These are phyloP conservation scores for Parotia lawesii DNA, from an alignment of 2,113 vertebrate genomes.

Conservation along the genomic window DNA sequence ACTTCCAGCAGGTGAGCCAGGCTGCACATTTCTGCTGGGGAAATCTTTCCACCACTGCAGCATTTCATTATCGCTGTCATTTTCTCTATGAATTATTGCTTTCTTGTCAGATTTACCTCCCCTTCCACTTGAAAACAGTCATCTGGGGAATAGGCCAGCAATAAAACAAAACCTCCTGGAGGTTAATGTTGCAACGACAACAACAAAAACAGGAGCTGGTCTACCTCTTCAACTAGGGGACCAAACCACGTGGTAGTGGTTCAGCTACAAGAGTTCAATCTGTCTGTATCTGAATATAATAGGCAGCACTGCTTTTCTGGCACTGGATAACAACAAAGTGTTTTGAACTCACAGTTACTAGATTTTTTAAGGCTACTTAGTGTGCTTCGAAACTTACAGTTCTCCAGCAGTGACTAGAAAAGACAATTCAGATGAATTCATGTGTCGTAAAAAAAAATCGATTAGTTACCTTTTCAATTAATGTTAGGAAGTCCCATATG, in stretches of 20 bases:
- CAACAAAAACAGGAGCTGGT: not conserved
- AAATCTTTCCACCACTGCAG: not conserved
- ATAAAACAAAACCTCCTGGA: conserved; percentile 14
- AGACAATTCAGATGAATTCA: not conserved
- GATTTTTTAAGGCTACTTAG: not conserved
- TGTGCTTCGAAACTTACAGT: not conserved
- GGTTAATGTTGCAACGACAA: not conserved
- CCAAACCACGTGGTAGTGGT: not conserved
- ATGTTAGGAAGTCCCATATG: not conserved
- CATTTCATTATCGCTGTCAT: conserved; percentile 18
- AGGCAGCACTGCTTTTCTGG: not conserved
- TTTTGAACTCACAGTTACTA: not conserved
- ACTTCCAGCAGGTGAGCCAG: not conserved
- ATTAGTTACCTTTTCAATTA: not conserved
- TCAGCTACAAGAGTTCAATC: not conserved
- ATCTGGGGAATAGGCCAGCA: not conserved
- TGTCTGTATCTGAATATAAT: not conserved
- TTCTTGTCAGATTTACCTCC: conserved; percentile 37
- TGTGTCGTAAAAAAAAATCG: not conserved
- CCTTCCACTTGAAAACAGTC: conserved; percentile 16
- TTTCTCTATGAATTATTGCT: conserved; percentile 43
- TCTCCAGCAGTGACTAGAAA: not conserved
- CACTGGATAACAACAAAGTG: not conserved
- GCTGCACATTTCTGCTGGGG: not conserved
- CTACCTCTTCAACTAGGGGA: not conserved